Evolutionary conservation across 2,888 invertebrate genomes (phyloP).

Genomic region (Andricus quercusramuli): DNA sequence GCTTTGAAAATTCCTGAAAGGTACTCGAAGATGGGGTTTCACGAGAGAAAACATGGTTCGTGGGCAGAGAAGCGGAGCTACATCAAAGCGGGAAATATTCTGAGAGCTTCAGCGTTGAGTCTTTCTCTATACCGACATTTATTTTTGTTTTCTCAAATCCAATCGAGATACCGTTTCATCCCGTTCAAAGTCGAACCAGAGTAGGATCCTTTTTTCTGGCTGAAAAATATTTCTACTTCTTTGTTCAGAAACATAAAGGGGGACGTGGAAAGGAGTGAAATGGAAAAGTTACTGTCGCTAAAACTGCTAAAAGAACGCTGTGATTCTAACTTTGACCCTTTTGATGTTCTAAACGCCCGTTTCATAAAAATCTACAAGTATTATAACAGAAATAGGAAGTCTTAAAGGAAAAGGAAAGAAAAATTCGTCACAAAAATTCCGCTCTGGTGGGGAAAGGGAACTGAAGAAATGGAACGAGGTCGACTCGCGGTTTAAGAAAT

Average conservation of each 20-base stretch:
- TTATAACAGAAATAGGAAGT: too few species aligned
- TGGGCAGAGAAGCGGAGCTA: constrained; percentile 15
- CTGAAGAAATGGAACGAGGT: constrained; percentile 19
- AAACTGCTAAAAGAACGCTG: not conserved
- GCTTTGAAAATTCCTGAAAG: constrained; percentile 24
- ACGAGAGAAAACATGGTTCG: constrained; percentile 17
- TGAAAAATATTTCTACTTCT: constrained; percentile 25
- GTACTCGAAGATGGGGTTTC: not conserved
- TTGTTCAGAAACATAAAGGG: constrained; percentile 7
- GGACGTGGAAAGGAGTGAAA: constrained; percentile 8
- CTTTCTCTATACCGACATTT: constrained; percentile 46
- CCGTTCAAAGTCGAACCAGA: constrained; percentile 28
- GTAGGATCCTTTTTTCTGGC: not conserved
- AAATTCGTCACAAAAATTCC: not conserved
- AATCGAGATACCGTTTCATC: constrained; percentile 26
- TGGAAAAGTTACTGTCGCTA: constrained; percentile 20
- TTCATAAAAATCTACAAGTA: not conserved
- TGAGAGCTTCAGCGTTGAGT: constrained; percentile 6
- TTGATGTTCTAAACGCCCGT: constrained; percentile 9
- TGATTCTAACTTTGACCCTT: constrained; percentile 14
- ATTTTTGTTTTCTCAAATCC: constrained; percentile 53
- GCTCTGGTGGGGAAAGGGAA: not conserved
- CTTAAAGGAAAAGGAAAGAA: too few species aligned
- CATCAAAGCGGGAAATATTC: constrained; percentile 32
- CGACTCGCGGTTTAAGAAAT: constrained; percentile 23